Conservation (phyloP, 2,797 vertebrate genomes). For the Hydrocynus forskahlii region DNA sequence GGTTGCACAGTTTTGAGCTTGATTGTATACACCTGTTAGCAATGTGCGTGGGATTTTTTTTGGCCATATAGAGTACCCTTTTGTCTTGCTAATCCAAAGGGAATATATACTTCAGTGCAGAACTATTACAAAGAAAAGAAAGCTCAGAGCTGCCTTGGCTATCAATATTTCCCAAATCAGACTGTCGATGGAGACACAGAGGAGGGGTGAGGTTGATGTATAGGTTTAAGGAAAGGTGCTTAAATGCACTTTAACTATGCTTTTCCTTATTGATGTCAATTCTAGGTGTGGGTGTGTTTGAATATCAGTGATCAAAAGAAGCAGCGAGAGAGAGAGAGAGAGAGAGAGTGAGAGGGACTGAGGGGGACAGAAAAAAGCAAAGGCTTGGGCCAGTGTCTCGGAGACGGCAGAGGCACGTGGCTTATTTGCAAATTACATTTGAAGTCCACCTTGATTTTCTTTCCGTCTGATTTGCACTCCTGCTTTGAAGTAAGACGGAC, state of each 20-base stretch:
- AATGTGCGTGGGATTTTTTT: too few relatives aligned
- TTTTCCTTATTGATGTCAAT: neutral
- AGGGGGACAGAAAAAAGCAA: neutral
- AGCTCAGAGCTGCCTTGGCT: too few relatives aligned
- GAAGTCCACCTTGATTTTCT: neutral
- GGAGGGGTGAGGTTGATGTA: neutral
- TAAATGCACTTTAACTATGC: neutral
- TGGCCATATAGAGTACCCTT: too few relatives aligned
- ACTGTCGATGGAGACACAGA: neutral
- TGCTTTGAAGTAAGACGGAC: neutral
- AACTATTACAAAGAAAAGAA: too few relatives aligned
- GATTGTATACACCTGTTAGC: too few relatives aligned
- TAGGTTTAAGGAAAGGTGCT: neutral
- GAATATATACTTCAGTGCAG: too few relatives aligned
- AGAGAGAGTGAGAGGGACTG: neutral
- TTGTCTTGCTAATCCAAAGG: too few relatives aligned
- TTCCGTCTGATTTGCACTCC: neutral
- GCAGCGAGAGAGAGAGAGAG: neutral
- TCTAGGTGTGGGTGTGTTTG: neutral
- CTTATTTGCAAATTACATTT: slow-evolving; percentile 1
- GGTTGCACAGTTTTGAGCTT: too few relatives aligned
- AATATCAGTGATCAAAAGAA: neutral
- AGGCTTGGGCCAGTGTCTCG: neutral
- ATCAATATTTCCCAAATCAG: neutral
- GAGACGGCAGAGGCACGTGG: neutral